These are phyloP conservation scores for Capra hircus DNA, from an alignment of 2,113 vertebrate genomes.

Conservation along the genomic window DNA sequence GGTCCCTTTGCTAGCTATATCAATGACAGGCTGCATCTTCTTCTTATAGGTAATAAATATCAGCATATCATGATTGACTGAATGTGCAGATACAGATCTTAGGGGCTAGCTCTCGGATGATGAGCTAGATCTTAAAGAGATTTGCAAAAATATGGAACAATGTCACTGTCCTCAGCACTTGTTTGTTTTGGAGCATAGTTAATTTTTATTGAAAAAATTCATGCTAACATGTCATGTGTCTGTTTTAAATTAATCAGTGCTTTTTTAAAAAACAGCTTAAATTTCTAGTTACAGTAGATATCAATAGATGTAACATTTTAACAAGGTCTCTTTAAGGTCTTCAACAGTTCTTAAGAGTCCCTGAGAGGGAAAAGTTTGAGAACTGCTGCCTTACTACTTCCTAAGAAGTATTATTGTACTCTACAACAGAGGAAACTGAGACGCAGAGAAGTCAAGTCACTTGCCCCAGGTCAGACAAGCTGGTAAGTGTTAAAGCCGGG, in stretches of 20 bases:
- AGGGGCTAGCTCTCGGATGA: neutral
- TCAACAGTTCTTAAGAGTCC: neutral
- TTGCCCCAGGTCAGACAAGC: neutral
- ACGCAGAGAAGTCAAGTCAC: too few species aligned
- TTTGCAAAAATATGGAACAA: neutral
- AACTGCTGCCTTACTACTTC: neutral
- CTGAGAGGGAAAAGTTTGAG: neutral
- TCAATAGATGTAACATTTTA: neutral
- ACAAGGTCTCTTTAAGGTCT: neutral
- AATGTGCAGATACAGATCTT: neutral
- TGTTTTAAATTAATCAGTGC: neutral
- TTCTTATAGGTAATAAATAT: rapidly evolving
- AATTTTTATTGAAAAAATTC: neutral
- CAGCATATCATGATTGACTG: neutral
- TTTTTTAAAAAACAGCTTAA: neutral
- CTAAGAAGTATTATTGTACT: neutral
- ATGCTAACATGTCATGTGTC: neutral
- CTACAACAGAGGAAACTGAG: neutral
- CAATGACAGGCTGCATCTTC: neutral
- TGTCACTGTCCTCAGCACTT: neutral
- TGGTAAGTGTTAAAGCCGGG: neutral
- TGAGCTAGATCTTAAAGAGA: neutral
- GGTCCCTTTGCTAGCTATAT: neutral
- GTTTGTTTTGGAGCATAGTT: neutral
- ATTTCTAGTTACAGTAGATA: neutral